Conservation (phyloP, 2,797 vertebrate species). For the Varecia variegata region DNA sequence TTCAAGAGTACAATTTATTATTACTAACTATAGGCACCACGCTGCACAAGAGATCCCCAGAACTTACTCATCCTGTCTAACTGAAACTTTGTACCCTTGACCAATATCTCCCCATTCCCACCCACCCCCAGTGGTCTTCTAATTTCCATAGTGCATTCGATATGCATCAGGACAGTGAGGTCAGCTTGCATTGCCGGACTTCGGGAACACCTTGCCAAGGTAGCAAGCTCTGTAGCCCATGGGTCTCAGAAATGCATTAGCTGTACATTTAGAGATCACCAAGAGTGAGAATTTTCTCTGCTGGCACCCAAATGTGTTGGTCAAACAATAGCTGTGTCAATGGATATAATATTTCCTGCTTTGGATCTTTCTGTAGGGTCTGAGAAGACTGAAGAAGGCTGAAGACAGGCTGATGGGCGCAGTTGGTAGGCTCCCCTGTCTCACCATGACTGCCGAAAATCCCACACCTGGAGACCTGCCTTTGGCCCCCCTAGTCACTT, state of each 20-base stretch:
- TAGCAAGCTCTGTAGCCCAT: not conserved
- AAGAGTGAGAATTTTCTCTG: not conserved
- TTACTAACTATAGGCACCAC: not conserved
- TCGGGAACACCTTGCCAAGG: not conserved
- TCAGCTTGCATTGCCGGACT: not conserved
- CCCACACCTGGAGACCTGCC: slow-evolving; percentile 79
- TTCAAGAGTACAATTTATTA: not conserved
- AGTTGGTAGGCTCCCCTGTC: slow-evolving; percentile 66
- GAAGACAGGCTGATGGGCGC: slow-evolving; percentile 81
- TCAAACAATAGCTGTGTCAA: not conserved
- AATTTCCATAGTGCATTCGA: not conserved
- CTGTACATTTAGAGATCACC: not conserved
- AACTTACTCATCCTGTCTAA: not conserved
- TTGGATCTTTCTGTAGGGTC: slow-evolving; percentile 79
- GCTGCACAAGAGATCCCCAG: not conserved
- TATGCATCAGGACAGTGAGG: not conserved
- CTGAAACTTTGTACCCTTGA: not conserved
- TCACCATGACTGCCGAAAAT: slow-evolving; percentile 80
- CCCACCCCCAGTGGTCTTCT: not conserved
- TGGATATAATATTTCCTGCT: not conserved
- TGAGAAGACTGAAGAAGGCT: slow-evolving; percentile 74
- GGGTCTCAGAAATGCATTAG: not conserved
- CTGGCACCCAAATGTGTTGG: not conserved
- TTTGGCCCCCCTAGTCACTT: slow-evolving; percentile 86
- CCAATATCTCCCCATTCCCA: not conserved